A percentile compares a stretch with the other conserved stretches of the same genome.
Conservation (phyloP, 2,113 vertebrate genomes). For the Ahaetulla prasina region DNA sequence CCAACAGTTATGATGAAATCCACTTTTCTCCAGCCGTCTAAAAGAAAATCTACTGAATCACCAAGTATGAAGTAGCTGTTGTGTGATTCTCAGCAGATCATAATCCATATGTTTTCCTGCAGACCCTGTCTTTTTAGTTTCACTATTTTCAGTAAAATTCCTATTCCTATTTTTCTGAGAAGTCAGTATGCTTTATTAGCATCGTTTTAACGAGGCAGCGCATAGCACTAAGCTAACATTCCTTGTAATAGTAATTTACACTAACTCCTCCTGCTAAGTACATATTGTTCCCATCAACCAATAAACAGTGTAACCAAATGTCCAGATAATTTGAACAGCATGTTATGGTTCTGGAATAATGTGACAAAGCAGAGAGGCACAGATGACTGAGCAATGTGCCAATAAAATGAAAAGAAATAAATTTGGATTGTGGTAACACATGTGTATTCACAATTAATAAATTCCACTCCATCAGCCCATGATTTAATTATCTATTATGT, state of each 20-base stretch:
- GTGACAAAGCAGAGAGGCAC: constrained; percentile 76
- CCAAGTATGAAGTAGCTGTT: not conserved
- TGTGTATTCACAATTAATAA: constrained; percentile 86
- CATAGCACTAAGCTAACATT: constrained; percentile 61
- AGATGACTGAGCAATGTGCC: constrained; percentile 78
- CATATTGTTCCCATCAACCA: constrained; percentile 82
- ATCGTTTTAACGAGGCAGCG: constrained; percentile 22
- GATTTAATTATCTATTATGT: constrained; percentile 91
- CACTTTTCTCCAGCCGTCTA: not conserved
- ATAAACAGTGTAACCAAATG: constrained; percentile 70
- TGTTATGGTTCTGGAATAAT: constrained; percentile 73
- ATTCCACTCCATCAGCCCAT: constrained; percentile 81
- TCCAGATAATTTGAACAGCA: constrained; percentile 79
- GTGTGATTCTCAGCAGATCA: rapidly evolving
- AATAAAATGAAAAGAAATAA: constrained; percentile 81
- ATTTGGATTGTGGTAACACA: constrained; percentile 80
- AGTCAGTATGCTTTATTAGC: constrained; percentile 39
- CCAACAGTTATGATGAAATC: not conserved
- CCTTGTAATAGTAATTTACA: constrained; percentile 71
- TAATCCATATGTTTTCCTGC: not conserved
- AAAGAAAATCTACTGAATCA: not conserved
- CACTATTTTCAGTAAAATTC: not conserved
- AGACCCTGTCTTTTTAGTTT: not conserved
- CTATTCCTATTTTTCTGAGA: constrained; percentile 20
- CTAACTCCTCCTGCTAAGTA: constrained; percentile 74